A percentile compares a stretch with the other conserved stretches of the same genome.
These are phyloP conservation scores for Pteromalus puparum DNA, from an alignment of 1,140 invertebrate species.

Conservation along the genomic window DNA sequence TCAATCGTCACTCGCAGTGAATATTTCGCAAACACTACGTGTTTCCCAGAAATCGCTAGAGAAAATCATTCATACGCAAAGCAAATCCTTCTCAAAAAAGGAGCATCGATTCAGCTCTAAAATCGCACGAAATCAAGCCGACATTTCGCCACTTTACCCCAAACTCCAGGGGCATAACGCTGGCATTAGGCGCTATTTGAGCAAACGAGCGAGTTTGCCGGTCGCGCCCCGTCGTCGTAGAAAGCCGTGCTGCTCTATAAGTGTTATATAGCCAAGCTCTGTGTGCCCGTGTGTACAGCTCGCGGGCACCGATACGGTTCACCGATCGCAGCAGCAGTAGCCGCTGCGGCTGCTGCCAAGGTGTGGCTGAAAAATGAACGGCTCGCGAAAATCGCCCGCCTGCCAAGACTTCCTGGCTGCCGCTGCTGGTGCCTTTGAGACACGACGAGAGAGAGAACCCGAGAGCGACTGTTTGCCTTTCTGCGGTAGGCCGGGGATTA, in stretches of 20 bases:
- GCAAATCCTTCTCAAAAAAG: no score
- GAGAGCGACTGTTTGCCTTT: no score
- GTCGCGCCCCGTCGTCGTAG: background rate
- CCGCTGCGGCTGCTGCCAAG: background rate
- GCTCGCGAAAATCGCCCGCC: constrained; percentile 1
- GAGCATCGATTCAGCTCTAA: no score
- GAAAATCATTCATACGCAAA: no score
- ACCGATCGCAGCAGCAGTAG: background rate
- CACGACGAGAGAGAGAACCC: no score
- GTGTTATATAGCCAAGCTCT: background rate
- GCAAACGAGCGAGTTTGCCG: background rate
- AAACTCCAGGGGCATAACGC: no score
- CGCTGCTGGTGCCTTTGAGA: background rate
- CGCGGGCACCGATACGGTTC: background rate
- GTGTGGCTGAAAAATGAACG: constrained; percentile 13
- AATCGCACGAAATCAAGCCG: background rate
- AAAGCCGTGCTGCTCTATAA: background rate
- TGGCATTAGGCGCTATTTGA: background rate
- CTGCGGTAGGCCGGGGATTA: no score
- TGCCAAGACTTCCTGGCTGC: background rate
- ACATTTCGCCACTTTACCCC: background rate
- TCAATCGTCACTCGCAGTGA: background rate
- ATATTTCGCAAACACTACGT: background rate
- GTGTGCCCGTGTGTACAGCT: background rate
- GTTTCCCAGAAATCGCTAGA: no score